phyloP scores from a whole-genome alignment of 2,113 vertebrate genomes.

The Piaya cayana region DNA sequence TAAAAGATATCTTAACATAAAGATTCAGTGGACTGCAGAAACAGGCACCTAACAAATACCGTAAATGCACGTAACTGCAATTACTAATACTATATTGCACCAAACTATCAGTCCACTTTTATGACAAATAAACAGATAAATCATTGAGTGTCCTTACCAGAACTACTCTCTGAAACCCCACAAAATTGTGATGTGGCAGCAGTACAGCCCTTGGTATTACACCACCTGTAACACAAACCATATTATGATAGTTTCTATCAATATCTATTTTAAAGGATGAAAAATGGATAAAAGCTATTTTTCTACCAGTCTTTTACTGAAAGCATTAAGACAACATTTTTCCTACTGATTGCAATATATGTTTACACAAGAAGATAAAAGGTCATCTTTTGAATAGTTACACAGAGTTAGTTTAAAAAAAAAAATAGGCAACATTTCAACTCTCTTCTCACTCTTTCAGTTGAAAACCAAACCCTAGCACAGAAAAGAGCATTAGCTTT shows the following conservation, averaged over 20 bases:
- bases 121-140: slow-evolving; percentile 66
- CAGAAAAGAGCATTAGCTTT: neutral
- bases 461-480: neutral
- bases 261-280: slow-evolving; percentile 40
- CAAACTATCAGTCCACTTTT: slow-evolving; percentile 6
- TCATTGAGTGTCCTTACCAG: slow-evolving; percentile 71
- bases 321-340: slow-evolving; percentile 15
- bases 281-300: slow-evolving; percentile 47
- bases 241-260: slow-evolving; percentile 62
- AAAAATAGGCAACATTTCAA: neutral
- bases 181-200: slow-evolving; percentile 71
- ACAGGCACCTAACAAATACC: neutral
- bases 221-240: slow-evolving; percentile 73
- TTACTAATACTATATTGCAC: neutral
- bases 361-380: neutral
- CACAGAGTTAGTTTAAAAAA: neutral
- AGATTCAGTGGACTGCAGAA: neutral
- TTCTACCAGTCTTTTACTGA: slow-evolving; percentile 31
- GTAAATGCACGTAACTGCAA: neutral
- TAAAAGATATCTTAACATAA: slow-evolving; percentile 23
- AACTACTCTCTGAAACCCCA: slow-evolving; percentile 74
- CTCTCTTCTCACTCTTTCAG: neutral
- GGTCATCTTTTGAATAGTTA: neutral
- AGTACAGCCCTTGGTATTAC: slow-evolving; percentile 70
- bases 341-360: neutral